Conservation (phyloP, 2,113 vertebrate genomes). For the Microcebus ravelobensis region DNA sequence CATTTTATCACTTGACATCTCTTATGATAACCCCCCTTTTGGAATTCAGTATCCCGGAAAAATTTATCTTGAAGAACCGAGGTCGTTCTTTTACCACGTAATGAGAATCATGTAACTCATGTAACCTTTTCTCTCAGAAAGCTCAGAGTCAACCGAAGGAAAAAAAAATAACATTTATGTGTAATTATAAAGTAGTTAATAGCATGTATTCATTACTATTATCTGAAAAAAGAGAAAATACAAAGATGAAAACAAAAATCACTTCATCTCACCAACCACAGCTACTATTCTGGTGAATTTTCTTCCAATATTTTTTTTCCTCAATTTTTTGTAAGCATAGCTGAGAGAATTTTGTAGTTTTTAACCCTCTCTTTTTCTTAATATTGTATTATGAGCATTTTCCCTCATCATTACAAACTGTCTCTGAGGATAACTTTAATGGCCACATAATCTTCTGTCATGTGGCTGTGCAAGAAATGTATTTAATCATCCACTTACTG, state of each 20-base stretch:
- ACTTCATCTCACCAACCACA: not conserved
- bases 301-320: not conserved
- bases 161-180: not conserved
- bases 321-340: not conserved
- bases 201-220: not conserved
- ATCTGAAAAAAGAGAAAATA: not conserved
- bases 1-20: not conserved
- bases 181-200: not conserved
- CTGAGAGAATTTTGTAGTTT: conserved; percentile 30
- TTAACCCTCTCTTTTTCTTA: not conserved
- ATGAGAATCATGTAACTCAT: not conserved
- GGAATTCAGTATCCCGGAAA: not conserved
- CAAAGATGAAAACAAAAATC: not conserved
- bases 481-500: not conserved
- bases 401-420: not conserved
- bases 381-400: not conserved
- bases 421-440: not conserved
- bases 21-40: not conserved
- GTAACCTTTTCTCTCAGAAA: not conserved
- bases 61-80: conserved; percentile 11
- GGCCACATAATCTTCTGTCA: not conserved
- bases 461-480: not conserved
- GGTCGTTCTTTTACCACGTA: not conserved
- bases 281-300: conserved; percentile 3
- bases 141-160: not conserved